Evolutionary conservation across 2,888 invertebrate genomes (phyloP), one percentile per base, ranked within the genome.

Genomic region (Ischnura elegans): DNA sequence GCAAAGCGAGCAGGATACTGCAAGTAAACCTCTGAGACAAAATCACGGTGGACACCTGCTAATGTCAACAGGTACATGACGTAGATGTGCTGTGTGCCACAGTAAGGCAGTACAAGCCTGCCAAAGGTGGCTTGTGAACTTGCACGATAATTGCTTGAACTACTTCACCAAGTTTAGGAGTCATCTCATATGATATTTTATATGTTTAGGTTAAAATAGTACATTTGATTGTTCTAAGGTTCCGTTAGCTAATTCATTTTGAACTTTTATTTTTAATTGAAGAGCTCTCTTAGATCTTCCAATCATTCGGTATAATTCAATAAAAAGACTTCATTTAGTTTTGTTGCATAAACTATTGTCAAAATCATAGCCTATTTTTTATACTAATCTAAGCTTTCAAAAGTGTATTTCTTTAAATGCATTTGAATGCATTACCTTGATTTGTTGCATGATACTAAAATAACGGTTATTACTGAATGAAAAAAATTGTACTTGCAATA

Each of bases 41-140:
- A 3, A 84, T 84, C 84, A 84, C 19, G 84, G 84, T 36, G 84
- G 29, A 84, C 84, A 84, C 84, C 42, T 84, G 84, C n/a, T 84
- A 36, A 84, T 19, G 36, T 19, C 84, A 84, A 84, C 16, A 36
- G 84, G 42, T 84, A 10, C 84, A 84, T 8, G 29, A 19, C 21
- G 8, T 55, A 55, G 55, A 55, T 55, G 55, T 55, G 55, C 55
- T 55, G 55, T 55, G 55, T 10, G 55, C 21, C 13, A 55, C 21
- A 21, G 84, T 42, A 29, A 13, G 13, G 3, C 29, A 29, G 84
- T 84, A 29, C n/a, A 84, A 84, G 25, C 84, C 84, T 84, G 84
- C 42, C 10, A 84, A 84, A 36, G 84, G 42, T 84, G 29, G 36
- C 29, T 84, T 84, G 84, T 84, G 42, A 29, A 84, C 42, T 84